A percentile compares a stretch with the other conserved stretches of the same genome.
Evolutionary conservation across 1,140 invertebrate genomes (phyloP).

Genomic region (Zaprionus ghesquierei): DNA sequence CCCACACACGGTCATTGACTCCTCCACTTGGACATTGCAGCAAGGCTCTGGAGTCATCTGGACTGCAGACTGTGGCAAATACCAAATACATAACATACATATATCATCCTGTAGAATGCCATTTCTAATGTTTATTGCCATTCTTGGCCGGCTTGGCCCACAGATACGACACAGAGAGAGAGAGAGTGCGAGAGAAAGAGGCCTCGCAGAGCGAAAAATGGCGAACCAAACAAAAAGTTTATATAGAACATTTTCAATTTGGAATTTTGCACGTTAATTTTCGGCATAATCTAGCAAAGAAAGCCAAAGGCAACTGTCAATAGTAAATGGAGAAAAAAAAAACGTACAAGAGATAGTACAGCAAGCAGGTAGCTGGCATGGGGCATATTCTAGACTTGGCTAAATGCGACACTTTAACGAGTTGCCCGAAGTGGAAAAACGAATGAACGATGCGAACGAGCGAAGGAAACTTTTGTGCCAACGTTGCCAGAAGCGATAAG

Average conservation of each 20-base stretch:
- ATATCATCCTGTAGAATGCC: constrained; percentile 66
- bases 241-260: neutral
- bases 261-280: neutral
- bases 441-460: too few species aligned
- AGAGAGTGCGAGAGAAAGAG: too few species aligned
- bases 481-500: constrained; percentile 74
- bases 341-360: too few species aligned
- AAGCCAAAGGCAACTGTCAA: constrained; percentile 16
- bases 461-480: constrained; percentile 67
- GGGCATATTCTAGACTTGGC: neutral
- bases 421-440: constrained; percentile 28
- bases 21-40: constrained; percentile 26
- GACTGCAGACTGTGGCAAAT: constrained; percentile 41
- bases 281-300: neutral
- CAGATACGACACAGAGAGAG: too few species aligned
- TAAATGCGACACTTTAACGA: constrained; percentile 67
- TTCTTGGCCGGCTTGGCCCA: constrained; percentile 6
- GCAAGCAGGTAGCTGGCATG: neutral
- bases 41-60: constrained; percentile 3
- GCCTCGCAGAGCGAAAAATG: constrained; percentile 1
- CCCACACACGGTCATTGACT: constrained; percentile 18
- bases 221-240: neutral
- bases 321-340: constrained; percentile 8
- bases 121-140: constrained; percentile 72
- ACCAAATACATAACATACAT: constrained; percentile 57